A percentile compares a stretch with the other conserved stretches of the same genome.
These are phyloP conservation scores for Gobio occitaniae DNA, from an alignment of 2,797 vertebrate species.

Conservation along the genomic window DNA sequence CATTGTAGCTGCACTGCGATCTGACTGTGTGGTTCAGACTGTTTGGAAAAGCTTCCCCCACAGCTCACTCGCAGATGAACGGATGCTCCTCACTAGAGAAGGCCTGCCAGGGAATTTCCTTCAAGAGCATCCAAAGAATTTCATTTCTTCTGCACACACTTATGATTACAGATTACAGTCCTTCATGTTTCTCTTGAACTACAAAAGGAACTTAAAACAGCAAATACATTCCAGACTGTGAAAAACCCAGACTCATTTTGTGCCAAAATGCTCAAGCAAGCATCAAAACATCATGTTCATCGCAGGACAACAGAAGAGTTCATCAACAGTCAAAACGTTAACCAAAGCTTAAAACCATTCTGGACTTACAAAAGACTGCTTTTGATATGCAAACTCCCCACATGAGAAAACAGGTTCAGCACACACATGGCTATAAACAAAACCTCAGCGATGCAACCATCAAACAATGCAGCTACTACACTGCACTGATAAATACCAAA, in stretches of 20 bases:
- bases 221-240: constrained; percentile 52
- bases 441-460: background rate
- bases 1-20: background rate
- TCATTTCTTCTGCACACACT: constrained; percentile 28
- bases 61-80: constrained; percentile 1
- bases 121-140: constrained; percentile 64
- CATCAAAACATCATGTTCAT: background rate
- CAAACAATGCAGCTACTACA: background rate
- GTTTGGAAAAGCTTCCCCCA: constrained; percentile 15
- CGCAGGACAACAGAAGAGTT: background rate
- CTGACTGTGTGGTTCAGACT: background rate
- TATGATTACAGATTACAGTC: constrained; percentile 9
- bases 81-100: constrained; percentile 1
- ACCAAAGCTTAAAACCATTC: background rate
- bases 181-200: constrained; percentile 18
- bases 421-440: constrained; percentile 5
- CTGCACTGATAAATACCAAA: background rate
- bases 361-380: constrained; percentile 4
- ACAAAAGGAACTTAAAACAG: constrained; percentile 34
- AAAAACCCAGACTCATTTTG: background rate
- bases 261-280: background rate
- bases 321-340: background rate
- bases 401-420: constrained; percentile 17
- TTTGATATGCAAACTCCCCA: constrained; percentile 19
- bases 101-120: constrained; percentile 49